These are phyloP conservation scores for Paramisgurnus dabryanus DNA, from an alignment of 2,113 vertebrate species.

Conservation along the genomic window DNA sequence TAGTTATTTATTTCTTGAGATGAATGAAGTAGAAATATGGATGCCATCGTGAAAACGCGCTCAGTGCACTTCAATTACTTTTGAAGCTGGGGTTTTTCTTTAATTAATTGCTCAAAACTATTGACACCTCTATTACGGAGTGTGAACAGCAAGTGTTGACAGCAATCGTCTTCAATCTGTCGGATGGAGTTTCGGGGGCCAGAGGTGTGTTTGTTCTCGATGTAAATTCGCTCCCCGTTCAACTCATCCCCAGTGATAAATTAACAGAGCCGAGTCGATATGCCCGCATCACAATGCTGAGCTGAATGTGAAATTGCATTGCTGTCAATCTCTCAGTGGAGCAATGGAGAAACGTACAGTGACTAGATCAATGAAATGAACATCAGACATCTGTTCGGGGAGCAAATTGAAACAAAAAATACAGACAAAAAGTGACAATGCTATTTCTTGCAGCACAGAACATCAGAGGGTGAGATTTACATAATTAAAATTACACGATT, in stretches of 20 bases:
- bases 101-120: slow-evolving; percentile 39
- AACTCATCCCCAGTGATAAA: slow-evolving; percentile 29
- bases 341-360: slow-evolving; percentile 31
- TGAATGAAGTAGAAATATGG: slow-evolving; percentile 14
- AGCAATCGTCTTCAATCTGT: slow-evolving; percentile 29
- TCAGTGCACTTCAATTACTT: slow-evolving; percentile 11
- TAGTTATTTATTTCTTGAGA: neutral
- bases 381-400: neutral
- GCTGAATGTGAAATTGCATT: slow-evolving; percentile 45
- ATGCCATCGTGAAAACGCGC: slow-evolving; percentile 3
- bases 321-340: slow-evolving; percentile 26
- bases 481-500: slow-evolving; percentile 6
- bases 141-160: slow-evolving; percentile 43
- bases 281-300: slow-evolving; percentile 38
- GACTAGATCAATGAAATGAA: slow-evolving; percentile 10
- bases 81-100: neutral
- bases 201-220: slow-evolving; percentile 31
- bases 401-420: slow-evolving; percentile 11
- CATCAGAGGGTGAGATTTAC: neutral
- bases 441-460: neutral
- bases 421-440: neutral
- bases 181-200: slow-evolving; percentile 24
- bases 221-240: slow-evolving; percentile 39
- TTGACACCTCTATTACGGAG: slow-evolving; percentile 21
- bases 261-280: slow-evolving; percentile 19